phyloP scores from a whole-genome alignment of 2,797 vertebrate species.

The Fundulus diaphanus region DNA sequence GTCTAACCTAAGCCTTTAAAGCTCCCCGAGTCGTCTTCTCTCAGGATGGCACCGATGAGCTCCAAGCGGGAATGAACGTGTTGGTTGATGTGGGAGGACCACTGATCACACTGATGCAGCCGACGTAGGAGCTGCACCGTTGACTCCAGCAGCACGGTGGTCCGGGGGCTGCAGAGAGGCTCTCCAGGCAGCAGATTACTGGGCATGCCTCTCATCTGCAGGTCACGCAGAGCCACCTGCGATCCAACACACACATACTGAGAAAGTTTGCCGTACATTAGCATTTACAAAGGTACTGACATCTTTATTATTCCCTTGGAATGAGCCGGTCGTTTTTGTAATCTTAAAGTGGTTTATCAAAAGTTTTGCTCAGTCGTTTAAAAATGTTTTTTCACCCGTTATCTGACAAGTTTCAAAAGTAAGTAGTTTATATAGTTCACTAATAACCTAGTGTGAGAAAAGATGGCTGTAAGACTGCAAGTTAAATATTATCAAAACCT shows the following conservation, averaged over 20 bases:
- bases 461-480: neutral
- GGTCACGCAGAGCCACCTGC: conserved; percentile 84
- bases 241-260: conserved; percentile 8
- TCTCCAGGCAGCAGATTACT: conserved; percentile 83
- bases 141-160: conserved; percentile 81
- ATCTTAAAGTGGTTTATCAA: neutral
- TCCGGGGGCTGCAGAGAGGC: conserved; percentile 82
- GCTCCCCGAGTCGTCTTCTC: conserved; percentile 64
- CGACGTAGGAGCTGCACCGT: conserved; percentile 79
- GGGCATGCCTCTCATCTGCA: conserved; percentile 86
- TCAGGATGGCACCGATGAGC: conserved; percentile 80
- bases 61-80: conserved; percentile 81
- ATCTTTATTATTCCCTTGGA: neutral
- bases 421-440: neutral
- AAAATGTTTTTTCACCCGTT: neutral
- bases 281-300: neutral
- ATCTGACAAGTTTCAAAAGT: neutral
- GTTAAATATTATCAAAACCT: no score
- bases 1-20: conserved; percentile 61
- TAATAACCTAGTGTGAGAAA: no score
- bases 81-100: conserved; percentile 81
- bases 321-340: neutral
- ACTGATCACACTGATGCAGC: conserved; percentile 80
- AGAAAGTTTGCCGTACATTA: neutral
- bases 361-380: neutral